Conservation (phyloP, 2,888 invertebrate species). For the Aleiodes testaceus region DNA sequence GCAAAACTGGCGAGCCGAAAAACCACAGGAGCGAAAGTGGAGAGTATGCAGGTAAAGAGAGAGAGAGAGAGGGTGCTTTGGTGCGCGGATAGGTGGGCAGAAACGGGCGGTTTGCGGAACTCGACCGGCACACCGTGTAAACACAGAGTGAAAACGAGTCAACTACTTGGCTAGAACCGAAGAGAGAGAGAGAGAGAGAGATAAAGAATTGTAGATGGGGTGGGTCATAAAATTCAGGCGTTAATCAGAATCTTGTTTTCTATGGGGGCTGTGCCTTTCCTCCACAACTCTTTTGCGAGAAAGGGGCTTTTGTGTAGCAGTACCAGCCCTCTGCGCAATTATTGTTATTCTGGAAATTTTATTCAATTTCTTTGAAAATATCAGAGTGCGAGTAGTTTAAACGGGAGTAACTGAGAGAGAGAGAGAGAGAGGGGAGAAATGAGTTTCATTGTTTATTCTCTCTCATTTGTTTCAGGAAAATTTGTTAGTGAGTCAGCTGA, state of each 20-base stretch:
- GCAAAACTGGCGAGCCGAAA: slow-evolving; percentile 54
- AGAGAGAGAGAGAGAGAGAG: slow-evolving; percentile 26
- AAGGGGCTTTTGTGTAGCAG: slow-evolving; percentile 52
- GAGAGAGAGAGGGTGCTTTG: slow-evolving; percentile 5
- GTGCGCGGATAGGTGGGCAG: background rate
- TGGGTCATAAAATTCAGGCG: slow-evolving; percentile 66
- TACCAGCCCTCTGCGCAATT: slow-evolving; percentile 66
- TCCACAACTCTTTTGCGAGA: slow-evolving; percentile 40
- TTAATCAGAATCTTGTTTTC: slow-evolving; percentile 68
- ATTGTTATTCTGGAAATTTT: slow-evolving; percentile 58
- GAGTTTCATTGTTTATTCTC: slow-evolving; percentile 15
- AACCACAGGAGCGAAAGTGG: slow-evolving; percentile 49
- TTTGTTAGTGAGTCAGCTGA: slow-evolving; percentile 25
- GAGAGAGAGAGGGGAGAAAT: background rate
- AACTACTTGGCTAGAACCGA: background rate
- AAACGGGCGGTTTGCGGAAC: slow-evolving; percentile 26
- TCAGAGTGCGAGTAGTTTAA: background rate
- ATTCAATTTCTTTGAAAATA: slow-evolving; percentile 13
- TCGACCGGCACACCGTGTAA: slow-evolving; percentile 17
- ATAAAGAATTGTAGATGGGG: slow-evolving; percentile 45
- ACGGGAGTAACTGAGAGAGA: background rate
- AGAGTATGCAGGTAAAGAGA: background rate
- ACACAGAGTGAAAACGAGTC: slow-evolving; percentile 26
- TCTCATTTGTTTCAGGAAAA: slow-evolving; percentile 25
- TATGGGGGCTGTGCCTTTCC: slow-evolving; percentile 40